Evolutionary conservation across 2,888 invertebrate genomes (phyloP).

Genomic region (Agrotis clavis): DNA sequence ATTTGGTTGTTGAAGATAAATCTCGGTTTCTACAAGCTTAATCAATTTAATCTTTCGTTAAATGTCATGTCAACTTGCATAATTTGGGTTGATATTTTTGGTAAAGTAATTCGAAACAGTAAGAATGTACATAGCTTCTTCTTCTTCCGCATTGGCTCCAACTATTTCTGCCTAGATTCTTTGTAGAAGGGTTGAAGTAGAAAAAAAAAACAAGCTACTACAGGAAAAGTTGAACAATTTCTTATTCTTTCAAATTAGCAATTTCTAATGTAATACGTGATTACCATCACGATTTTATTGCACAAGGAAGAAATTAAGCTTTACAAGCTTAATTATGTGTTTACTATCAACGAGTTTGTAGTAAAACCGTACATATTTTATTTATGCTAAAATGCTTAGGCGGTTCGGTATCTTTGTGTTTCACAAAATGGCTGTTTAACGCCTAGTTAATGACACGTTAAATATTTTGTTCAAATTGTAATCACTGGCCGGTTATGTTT

Average conservation of each 20-base stretch:
- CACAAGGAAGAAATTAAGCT: conserved; percentile 47
- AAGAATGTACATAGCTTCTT: background rate
- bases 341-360: conserved; percentile 45
- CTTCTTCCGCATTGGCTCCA: background rate
- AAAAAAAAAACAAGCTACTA: background rate
- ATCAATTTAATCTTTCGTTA: conserved; percentile 24
- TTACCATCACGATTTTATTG: conserved; percentile 38
- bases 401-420: conserved; percentile 56
- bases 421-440: conserved; percentile 42
- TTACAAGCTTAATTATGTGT: conserved; percentile 42
- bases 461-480: conserved; percentile 51
- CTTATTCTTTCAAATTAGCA: conserved; percentile 4
- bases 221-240: background rate
- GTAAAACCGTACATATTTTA: conserved; percentile 35
- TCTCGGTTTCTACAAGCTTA: conserved; percentile 17
- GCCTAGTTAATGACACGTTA: conserved; percentile 49
- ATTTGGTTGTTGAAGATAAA: background rate
- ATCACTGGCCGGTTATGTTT: conserved; percentile 39
- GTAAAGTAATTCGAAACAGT: background rate
- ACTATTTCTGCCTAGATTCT: background rate
- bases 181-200: background rate
- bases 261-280: conserved; percentile 11
- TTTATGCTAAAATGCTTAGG: conserved; percentile 30
- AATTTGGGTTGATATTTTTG: conserved; percentile 17
- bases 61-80: conserved; percentile 27